Evolutionary conservation across 1,140 invertebrate genomes (phyloP).

Genomic region (Ylistrum balloti): DNA sequence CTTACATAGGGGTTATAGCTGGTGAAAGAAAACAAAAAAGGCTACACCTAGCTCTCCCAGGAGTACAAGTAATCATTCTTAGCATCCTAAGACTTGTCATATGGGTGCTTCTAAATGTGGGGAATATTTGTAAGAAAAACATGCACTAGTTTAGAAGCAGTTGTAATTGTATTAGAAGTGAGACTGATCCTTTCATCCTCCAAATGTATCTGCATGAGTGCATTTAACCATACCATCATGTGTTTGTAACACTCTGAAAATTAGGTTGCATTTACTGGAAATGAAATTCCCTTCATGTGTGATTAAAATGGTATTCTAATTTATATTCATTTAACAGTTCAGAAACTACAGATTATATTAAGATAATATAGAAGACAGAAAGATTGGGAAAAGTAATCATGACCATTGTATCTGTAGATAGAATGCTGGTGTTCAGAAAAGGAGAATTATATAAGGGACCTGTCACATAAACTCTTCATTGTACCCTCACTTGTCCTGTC

Average conservation of each 20-base stretch:
- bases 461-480: too few relatives aligned
- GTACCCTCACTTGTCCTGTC: too few relatives aligned
- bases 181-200: not conserved
- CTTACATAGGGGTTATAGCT: constrained; percentile 17
- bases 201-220: not conserved
- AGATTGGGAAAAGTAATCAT: too few relatives aligned
- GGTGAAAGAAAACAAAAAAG: not conserved
- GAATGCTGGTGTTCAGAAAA: too few relatives aligned
- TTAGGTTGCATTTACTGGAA: not conserved
- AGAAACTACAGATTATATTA: too few relatives aligned
- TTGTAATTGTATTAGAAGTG: constrained; percentile 5
- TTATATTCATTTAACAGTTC: too few relatives aligned
- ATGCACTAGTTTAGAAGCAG: not conserved
- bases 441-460: too few relatives aligned
- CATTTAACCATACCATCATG: not conserved
- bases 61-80: not conserved
- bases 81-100: not conserved
- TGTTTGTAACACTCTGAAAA: not conserved
- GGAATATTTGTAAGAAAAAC: not conserved
- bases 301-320: too few relatives aligned
- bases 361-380: too few relatives aligned
- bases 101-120: not conserved
- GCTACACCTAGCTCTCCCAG: not conserved
- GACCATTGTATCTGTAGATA: too few relatives aligned
- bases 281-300: too few relatives aligned